These are phyloP conservation scores for Lophochroa leadbeateri DNA, from an alignment of 2,113 vertebrate genomes.

Conservation along the genomic window DNA sequence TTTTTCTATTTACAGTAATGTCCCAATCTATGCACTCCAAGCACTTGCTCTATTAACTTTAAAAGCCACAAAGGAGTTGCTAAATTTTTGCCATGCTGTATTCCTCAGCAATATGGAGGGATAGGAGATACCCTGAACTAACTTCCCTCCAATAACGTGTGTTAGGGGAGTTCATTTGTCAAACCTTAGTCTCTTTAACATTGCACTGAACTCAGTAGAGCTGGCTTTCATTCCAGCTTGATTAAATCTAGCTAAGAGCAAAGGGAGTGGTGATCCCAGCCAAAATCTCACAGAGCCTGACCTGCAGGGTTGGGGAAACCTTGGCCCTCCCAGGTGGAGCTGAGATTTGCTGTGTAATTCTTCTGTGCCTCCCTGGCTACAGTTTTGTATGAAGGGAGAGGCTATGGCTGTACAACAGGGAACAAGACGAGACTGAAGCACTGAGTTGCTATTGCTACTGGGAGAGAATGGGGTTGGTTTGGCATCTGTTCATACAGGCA, in stretches of 20 bases:
- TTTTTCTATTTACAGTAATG: not conserved
- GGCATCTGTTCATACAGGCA: not conserved
- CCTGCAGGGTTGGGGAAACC: not conserved
- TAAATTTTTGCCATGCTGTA: not conserved
- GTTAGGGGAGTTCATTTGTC: not conserved
- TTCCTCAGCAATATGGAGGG: not conserved
- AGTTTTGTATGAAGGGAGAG: not conserved
- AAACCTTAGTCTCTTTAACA: not conserved
- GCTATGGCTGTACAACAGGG: not conserved
- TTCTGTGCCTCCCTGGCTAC: not conserved
- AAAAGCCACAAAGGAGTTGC: not conserved
- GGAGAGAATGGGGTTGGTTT: not conserved
- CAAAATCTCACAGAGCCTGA: not conserved
- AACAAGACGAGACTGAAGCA: not conserved
- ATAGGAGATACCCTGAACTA: not conserved
- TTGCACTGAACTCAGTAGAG: not conserved
- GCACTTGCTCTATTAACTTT: not conserved
- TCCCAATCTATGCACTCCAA: not conserved
- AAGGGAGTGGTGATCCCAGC: not conserved
- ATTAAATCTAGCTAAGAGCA: not conserved
- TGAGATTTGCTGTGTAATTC: not conserved
- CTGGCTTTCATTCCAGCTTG: not conserved
- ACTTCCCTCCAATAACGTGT: not conserved
- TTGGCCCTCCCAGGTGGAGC: not conserved
- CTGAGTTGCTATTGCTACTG: not conserved